Evolutionary conservation across 2,797 vertebrate genomes (phyloP), one percentile per base, ranked within the genome.

Genomic region (Neomorphus geoffroyi): DNA sequence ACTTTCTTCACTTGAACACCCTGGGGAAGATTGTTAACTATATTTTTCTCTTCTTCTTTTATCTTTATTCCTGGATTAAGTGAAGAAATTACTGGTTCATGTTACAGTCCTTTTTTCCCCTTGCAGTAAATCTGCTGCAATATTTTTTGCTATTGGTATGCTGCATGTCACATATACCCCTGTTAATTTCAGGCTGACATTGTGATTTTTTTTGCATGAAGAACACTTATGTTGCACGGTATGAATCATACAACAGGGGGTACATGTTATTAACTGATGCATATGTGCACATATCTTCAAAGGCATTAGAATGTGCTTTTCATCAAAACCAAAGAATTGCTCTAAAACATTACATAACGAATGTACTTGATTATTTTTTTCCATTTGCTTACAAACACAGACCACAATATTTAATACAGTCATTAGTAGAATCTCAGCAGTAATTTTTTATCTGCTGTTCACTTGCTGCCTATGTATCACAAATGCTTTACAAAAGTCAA

Each of bases 41-140:
- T 27, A 60, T 81, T 93, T 92, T 96, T 84, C 73, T 91, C 70
- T 78, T 80, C 74, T 81, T 16, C 46, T 96, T 95, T 92, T 90
- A 84, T 96, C 85, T 90, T 95, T 92, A 73, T 67, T 81, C 50
- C 70, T 88, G 80, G 90, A 94, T 93, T 94, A 93, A 84, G 33
- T 61, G 45, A 88, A 93, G 77, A 96, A 91, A 92, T 92, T 80
- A 84, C 24, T 86, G 43, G 39, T 83, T 96, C 13, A 7, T 15
- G 27, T 91, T 86, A 80, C 82, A 80, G 60, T 23, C 43, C 43
- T 53, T 84, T 80, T 72, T 43, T 17, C 16, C 58, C 19, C 22
- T 71, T 85, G 51, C 60, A 88, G 23, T 91, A 81, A 69, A 80
- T 60, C 19, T 79, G 67, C 37, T 53, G 35, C 45, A 70, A 33